Percentiles rank a stretch among this genome's conserved stretches.
phyloP scores from a whole-genome alignment of 2,797 vertebrate species.

The Harpagifer antarcticus region DNA sequence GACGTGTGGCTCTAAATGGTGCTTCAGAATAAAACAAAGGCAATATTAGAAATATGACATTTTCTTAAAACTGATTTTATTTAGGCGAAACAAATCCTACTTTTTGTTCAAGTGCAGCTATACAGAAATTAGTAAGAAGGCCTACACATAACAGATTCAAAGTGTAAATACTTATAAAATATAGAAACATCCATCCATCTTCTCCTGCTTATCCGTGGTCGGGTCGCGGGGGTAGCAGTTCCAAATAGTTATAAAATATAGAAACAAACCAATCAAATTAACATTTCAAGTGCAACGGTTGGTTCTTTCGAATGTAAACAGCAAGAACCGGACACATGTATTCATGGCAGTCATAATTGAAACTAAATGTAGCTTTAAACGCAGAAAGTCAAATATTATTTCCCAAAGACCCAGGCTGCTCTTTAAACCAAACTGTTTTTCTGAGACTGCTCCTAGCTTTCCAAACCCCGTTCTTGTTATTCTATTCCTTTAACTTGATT shows the following conservation, averaged over 20 bases:
- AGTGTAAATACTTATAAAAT: conserved; percentile 3
- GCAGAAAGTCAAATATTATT: conserved; percentile 27
- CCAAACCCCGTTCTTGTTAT: conserved; percentile 56
- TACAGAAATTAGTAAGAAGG: background rate
- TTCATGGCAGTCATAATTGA: background rate
- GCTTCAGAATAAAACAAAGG: conserved; percentile 10
- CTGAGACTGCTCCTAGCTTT: conserved; percentile 46
- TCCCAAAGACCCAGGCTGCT: conserved; percentile 40
- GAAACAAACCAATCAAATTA: conserved; percentile 10
- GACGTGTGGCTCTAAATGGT: conserved; percentile 31
- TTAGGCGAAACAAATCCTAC: background rate
- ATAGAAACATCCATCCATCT: conserved; percentile 1
- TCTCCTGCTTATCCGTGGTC: no score
- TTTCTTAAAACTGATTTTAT: conserved; percentile 52
- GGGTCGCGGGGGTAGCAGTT: no score
- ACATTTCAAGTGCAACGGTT: conserved; percentile 17
- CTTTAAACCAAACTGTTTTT: conserved; percentile 56
- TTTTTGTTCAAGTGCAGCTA: background rate
- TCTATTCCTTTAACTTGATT: conserved; percentile 72
- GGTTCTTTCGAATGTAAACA: background rate
- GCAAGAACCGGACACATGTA: conserved; percentile 11
- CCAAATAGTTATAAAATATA: conserved; percentile 8
- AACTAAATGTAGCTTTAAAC: conserved; percentile 16
- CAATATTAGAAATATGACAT: conserved; percentile 17
- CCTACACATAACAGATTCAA: conserved; percentile 14